Percentiles rank a stretch among this genome's conserved stretches.
phyloP scores from a whole-genome alignment of 2,797 vertebrate species.

The Myotis pilosus region DNA sequence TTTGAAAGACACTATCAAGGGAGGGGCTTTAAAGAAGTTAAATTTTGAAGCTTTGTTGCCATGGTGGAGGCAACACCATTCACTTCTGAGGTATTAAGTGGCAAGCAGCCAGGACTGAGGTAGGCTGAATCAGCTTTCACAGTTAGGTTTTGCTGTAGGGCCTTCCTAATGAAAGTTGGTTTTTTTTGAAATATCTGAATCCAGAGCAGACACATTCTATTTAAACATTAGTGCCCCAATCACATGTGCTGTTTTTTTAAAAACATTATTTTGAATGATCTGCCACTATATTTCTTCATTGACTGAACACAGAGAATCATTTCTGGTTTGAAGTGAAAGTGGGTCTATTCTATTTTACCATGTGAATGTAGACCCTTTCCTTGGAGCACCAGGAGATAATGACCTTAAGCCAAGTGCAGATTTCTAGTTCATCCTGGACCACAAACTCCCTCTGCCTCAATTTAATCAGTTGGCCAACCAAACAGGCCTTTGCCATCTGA shows the following conservation, averaged over 20 bases:
- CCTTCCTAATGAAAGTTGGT: background rate
- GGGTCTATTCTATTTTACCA: background rate
- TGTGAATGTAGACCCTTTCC: background rate
- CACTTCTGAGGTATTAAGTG: background rate
- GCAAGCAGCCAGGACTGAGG: background rate
- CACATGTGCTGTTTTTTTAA: background rate
- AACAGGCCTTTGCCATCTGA: background rate
- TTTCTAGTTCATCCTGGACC: background rate
- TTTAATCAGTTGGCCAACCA: background rate
- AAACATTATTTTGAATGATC: conserved; percentile 7
- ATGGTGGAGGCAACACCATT: background rate
- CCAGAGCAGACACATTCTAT: background rate
- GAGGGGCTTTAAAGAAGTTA: background rate
- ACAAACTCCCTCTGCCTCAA: background rate
- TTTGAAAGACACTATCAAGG: background rate
- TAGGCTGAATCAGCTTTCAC: background rate
- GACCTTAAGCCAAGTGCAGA: background rate
- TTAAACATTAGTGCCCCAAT: background rate
- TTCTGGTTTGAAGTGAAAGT: conserved; percentile 21
- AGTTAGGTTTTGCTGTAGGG: background rate
- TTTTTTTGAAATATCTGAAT: conserved; percentile 12
- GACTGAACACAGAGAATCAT: background rate
- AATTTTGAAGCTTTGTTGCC: background rate
- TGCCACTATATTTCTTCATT: background rate
- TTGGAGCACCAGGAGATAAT: background rate